These are phyloP conservation scores for Zalophus californianus DNA, from an alignment of 2,797 vertebrate genomes.

Conservation along the genomic window DNA sequence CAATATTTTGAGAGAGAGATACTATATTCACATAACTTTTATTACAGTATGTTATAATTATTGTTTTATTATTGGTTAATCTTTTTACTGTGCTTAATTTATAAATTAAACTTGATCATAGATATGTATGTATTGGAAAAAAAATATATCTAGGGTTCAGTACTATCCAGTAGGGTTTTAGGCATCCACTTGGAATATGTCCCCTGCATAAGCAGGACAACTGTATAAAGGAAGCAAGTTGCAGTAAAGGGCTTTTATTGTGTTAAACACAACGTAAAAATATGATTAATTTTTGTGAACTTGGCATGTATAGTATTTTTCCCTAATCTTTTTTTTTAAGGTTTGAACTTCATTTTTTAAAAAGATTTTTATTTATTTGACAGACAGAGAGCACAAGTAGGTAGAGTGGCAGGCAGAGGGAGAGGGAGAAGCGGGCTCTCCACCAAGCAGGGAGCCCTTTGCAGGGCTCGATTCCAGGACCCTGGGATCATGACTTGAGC, in stretches of 20 bases:
- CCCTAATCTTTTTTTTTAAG: conserved; percentile 6
- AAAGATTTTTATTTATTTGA: not conserved
- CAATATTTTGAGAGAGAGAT: not conserved
- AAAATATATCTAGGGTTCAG: not conserved
- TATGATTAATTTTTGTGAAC: conserved; percentile 55
- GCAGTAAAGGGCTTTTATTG: conserved; percentile 25
- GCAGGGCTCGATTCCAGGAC: not conserved
- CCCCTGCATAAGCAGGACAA: not conserved
- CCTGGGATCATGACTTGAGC: not conserved
- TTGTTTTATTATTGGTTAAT: not conserved
- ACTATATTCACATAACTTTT: not conserved
- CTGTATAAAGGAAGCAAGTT: conserved; percentile 44
- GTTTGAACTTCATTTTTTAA: not conserved
- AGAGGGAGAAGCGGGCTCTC: not conserved
- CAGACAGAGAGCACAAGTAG: not conserved
- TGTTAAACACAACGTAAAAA: conserved; percentile 64
- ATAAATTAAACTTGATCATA: not conserved
- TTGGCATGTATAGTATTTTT: conserved; percentile 29
- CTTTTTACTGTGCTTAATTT: not conserved
- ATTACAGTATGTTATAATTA: not conserved
- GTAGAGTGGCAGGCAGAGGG: not conserved
- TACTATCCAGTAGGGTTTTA: not conserved
- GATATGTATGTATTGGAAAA: not conserved
- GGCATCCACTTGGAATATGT: not conserved
- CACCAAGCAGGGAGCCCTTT: too few species aligned